These are phyloP conservation scores for Chorisops tibialis DNA, from an alignment of 2,888 invertebrate genomes.

Conservation along the genomic window DNA sequence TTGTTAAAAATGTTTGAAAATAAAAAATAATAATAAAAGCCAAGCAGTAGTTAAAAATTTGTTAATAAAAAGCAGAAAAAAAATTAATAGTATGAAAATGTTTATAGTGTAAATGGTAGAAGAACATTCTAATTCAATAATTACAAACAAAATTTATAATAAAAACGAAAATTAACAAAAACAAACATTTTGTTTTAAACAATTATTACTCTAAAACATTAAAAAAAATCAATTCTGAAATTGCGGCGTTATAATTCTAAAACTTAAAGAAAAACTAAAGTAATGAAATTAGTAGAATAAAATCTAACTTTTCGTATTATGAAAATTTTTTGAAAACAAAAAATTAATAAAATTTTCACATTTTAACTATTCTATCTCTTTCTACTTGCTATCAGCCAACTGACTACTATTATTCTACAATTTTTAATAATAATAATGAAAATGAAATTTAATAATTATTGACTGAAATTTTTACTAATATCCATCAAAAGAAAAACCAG, in stretches of 20 bases:
- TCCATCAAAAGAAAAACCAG: too few species aligned
- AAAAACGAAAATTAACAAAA: not conserved
- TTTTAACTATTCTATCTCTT: slow-evolving; percentile 7
- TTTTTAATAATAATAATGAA: too few species aligned
- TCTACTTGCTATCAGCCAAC: not conserved
- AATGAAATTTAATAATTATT: too few species aligned
- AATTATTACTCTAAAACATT: not conserved
- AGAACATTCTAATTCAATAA: not conserved
- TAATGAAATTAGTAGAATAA: not conserved
- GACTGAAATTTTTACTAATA: too few species aligned
- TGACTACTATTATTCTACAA: too few species aligned
- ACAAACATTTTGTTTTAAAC: slow-evolving; percentile 2
- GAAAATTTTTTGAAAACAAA: not conserved
- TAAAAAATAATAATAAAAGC: not conserved
- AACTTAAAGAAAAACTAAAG: not conserved
- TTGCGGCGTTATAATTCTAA: slow-evolving; percentile 23
- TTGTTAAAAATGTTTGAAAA: not conserved
- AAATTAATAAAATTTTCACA: not conserved
- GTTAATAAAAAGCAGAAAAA: not conserved
- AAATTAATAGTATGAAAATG: not conserved
- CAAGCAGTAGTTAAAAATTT: not conserved
- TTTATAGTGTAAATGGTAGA: not conserved
- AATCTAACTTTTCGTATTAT: not conserved
- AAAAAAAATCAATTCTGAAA: slow-evolving; percentile 1
- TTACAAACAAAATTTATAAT: not conserved